A percentile compares a stretch with the other conserved stretches of the same genome.
Conservation (phyloP, 2,888 invertebrate genomes). For the Boloria euphrosyne region DNA sequence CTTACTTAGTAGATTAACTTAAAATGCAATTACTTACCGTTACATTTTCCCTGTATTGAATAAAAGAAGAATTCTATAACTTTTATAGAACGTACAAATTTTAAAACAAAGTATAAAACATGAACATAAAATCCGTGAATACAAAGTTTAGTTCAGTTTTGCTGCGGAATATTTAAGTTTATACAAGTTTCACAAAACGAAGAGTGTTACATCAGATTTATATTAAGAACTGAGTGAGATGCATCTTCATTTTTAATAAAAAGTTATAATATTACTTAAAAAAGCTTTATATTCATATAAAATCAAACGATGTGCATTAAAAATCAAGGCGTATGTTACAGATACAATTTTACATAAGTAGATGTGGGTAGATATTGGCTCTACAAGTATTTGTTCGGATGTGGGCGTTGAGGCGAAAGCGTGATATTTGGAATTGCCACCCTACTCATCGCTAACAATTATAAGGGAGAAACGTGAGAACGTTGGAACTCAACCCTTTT, state of each 20-base stretch:
- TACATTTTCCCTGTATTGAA: constrained; percentile 1
- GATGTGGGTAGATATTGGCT: not conserved
- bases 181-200: constrained; percentile 11
- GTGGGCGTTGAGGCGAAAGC: not conserved
- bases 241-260: too few species aligned
- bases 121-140: constrained; percentile 16
- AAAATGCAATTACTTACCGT: not conserved
- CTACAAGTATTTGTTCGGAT: not conserved
- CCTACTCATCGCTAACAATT: not conserved
- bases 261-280: not conserved
- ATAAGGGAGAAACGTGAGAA: not conserved
- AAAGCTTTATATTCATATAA: not conserved
- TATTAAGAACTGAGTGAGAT: too few species aligned
- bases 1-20: too few species aligned
- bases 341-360: too few species aligned
- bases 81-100: constrained; percentile 10
- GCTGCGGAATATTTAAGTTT: constrained; percentile 22
- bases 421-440: not conserved
- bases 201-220: not conserved
- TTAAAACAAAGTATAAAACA: constrained; percentile 11
- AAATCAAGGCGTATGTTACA: too few species aligned
- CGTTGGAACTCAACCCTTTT: not conserved
- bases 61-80: constrained; percentile 1
- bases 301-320: too few species aligned
- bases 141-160: constrained; percentile 16